These are phyloP conservation scores for Oryzias melastigma DNA, from an alignment of 2,113 vertebrate genomes.

Conservation along the genomic window DNA sequence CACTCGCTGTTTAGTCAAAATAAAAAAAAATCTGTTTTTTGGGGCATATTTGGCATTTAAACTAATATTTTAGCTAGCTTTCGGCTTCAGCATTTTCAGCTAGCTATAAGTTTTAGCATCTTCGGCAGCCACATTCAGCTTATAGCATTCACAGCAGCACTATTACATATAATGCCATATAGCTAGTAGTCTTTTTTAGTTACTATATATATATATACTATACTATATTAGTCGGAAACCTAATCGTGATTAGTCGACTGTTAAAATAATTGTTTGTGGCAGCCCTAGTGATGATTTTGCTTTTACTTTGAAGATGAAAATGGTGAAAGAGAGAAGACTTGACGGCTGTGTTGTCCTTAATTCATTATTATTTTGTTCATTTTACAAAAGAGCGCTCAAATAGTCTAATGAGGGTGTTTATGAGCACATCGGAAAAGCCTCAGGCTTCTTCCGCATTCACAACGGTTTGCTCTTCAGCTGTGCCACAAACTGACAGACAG, in stretches of 20 bases:
- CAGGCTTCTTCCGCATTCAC: slow-evolving; percentile 28
- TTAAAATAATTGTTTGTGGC: background rate
- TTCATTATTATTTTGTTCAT: slow-evolving; percentile 20
- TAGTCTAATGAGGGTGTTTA: slow-evolving; percentile 62
- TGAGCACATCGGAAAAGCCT: slow-evolving; percentile 47
- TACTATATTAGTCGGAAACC: too few species aligned
- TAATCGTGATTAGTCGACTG: slow-evolving; percentile 1
- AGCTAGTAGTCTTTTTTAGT: slow-evolving; percentile 68
- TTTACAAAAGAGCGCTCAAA: slow-evolving; percentile 24
- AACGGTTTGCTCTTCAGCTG: slow-evolving; percentile 41
- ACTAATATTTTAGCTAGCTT: too few species aligned
- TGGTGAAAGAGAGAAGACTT: slow-evolving; percentile 24
- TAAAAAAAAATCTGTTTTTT: too few species aligned
- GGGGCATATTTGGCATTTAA: too few species aligned
- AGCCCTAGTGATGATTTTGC: slow-evolving; percentile 64
- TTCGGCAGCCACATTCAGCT: too few species aligned
- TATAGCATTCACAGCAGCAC: slow-evolving; percentile 50
- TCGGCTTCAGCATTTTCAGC: too few species aligned
- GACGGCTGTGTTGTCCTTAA: background rate
- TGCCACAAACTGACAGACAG: slow-evolving; percentile 14
- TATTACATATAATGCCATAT: slow-evolving; percentile 66
- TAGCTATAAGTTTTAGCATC: too few species aligned
- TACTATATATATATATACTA: too few species aligned
- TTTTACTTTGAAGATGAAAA: slow-evolving; percentile 59
- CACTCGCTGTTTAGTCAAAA: too few species aligned